Conservation (phyloP, 1,140 invertebrate genomes). For the Parapsyche elsis region DNA sequence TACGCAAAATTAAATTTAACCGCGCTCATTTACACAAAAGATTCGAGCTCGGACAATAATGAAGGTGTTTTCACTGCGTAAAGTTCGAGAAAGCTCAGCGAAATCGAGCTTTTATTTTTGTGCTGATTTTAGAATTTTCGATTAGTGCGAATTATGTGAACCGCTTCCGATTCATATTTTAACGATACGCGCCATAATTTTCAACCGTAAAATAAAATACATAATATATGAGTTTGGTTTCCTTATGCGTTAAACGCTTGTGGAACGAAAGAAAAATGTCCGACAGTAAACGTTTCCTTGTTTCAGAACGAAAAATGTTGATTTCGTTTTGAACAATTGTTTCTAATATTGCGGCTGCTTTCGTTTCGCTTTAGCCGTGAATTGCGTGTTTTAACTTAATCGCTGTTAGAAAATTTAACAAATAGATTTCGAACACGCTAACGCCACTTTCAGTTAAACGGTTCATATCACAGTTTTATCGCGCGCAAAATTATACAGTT, state of each 20-base stretch:
- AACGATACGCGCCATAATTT: too few species aligned
- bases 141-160: too few species aligned
- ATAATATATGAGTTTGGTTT: too few species aligned
- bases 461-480: too few species aligned
- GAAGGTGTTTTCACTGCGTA: background rate
- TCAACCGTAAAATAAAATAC: too few species aligned
- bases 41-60: background rate
- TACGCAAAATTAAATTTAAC: constrained; percentile 10
- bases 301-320: too few species aligned
- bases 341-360: background rate
- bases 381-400: constrained; percentile 14
- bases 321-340: background rate
- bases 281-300: background rate
- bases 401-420: constrained; percentile 19
- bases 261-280: too few species aligned
- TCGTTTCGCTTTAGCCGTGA: background rate
- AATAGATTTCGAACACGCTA: constrained; percentile 28
- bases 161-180: too few species aligned
- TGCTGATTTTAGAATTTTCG: constrained; percentile 1
- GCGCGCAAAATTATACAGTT: background rate
- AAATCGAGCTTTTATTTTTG: constrained; percentile 15
- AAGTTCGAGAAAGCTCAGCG: constrained; percentile 11
- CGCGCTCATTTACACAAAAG: constrained; percentile 8
- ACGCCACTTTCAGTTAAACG: constrained; percentile 1
- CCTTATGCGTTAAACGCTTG: too few species aligned